Conservation (phyloP, 2,888 invertebrate species). For the Apamea epomidion region DNA sequence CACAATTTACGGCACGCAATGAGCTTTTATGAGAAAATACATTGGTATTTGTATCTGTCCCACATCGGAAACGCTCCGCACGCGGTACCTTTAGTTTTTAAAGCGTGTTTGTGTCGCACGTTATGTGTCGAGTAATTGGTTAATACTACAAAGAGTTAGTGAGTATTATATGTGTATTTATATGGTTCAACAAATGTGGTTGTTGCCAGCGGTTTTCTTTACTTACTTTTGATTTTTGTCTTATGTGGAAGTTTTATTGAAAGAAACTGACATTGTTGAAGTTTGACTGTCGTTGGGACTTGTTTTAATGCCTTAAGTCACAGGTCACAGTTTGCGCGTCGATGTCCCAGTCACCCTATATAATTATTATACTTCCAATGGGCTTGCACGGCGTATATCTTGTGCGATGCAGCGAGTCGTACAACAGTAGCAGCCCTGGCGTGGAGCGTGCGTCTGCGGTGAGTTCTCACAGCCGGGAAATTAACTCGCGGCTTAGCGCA, state of each 20-base stretch:
- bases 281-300: neutral
- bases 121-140: slow-evolving; percentile 7
- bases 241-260: neutral
- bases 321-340: no score
- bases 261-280: neutral
- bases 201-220: neutral
- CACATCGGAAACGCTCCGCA: slow-evolving; percentile 21
- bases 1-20: slow-evolving; percentile 49
- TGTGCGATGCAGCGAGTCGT: neutral
- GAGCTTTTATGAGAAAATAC: slow-evolving; percentile 57
- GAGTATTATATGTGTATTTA: neutral
- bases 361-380: neutral
- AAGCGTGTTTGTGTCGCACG: slow-evolving; percentile 18
- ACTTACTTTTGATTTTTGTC: neutral
- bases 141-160: neutral
- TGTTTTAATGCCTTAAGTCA: no score
- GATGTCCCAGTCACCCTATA: no score
- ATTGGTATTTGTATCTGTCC: slow-evolving; percentile 37
- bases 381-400: no score
- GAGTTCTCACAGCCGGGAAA: neutral
- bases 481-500: slow-evolving; percentile 11
- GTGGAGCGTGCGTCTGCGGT: slow-evolving; percentile 19
- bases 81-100: slow-evolving; percentile 31
- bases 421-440: slow-evolving; percentile 3
- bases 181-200: neutral